Conservation (phyloP, 2,888 invertebrate genomes). For the Lasioglossum pauxillum region DNA sequence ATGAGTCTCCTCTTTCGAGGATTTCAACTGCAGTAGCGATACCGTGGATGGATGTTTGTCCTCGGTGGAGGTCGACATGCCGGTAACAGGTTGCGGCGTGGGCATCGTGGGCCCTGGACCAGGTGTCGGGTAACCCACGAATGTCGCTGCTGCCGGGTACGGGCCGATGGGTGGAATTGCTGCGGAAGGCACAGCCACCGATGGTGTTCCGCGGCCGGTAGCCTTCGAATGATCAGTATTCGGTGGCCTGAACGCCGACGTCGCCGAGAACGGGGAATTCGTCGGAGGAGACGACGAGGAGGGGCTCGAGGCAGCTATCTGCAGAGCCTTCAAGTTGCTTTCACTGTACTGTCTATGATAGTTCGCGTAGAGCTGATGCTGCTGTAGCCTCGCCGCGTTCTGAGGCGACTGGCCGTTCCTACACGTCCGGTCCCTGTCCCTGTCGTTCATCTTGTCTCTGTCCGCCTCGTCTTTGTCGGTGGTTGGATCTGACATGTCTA, state of each 20-base stretch:
- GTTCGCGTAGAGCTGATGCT: slow-evolving; percentile 80
- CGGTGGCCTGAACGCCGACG: slow-evolving; percentile 93
- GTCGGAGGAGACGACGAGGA: slow-evolving; percentile 81
- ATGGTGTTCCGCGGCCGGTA: slow-evolving; percentile 78
- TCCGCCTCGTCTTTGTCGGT: slow-evolving; percentile 88
- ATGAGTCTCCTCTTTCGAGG: slow-evolving; percentile 82
- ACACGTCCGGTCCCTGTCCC: slow-evolving; percentile 84
- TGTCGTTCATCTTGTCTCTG: slow-evolving; percentile 85
- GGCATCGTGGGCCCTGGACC: slow-evolving; percentile 80
- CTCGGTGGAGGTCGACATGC: slow-evolving; percentile 75
- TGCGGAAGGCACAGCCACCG: slow-evolving; percentile 73
- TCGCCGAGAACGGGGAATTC: slow-evolving; percentile 88
- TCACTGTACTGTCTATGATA: slow-evolving; percentile 86
- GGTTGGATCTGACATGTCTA: slow-evolving; percentile 91
- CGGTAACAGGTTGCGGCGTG: slow-evolving; percentile 78
- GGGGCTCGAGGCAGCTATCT: slow-evolving; percentile 86
- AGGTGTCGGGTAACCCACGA: slow-evolving; percentile 89
- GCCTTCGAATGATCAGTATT: slow-evolving; percentile 87
- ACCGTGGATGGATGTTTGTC: slow-evolving; percentile 84
- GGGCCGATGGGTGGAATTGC: slow-evolving; percentile 86
- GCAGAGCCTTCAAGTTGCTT: slow-evolving; percentile 84
- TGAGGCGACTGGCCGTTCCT: slow-evolving; percentile 75
- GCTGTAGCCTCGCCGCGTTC: slow-evolving; percentile 71
- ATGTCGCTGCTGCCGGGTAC: slow-evolving; percentile 90
- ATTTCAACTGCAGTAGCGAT: slow-evolving; percentile 85